These are phyloP conservation scores for Rhinoraja longicauda DNA, from an alignment of 2,797 vertebrate species.

Conservation along the genomic window DNA sequence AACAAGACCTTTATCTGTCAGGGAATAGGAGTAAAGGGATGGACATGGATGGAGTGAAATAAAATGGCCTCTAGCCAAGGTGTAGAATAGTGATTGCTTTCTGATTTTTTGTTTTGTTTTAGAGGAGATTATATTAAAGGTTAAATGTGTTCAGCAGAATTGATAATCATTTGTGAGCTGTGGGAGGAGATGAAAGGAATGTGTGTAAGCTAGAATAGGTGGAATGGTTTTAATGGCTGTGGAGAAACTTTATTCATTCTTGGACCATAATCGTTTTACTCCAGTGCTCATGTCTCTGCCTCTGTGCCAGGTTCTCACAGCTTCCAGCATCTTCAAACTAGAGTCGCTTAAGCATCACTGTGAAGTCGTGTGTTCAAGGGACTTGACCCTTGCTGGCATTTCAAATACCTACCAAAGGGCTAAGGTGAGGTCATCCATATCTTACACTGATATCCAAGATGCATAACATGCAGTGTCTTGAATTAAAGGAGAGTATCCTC, in stretches of 20 bases:
- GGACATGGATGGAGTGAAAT: background rate
- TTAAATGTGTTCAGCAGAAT: background rate
- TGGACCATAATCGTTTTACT: background rate
- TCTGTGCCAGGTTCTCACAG: conserved; percentile 40
- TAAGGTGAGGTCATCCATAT: conserved; percentile 37
- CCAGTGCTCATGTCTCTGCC: background rate
- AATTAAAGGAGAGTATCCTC: background rate
- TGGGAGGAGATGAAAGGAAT: background rate
- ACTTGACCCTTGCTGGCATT: conserved; percentile 31
- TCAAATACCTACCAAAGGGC: conserved; percentile 38
- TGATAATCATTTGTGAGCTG: background rate
- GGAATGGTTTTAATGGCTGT: background rate
- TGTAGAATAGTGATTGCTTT: background rate
- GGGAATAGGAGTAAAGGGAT: background rate
- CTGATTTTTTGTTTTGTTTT: background rate
- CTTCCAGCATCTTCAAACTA: conserved; percentile 39
- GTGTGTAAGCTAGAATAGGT: no score
- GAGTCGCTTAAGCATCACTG: conserved; percentile 40
- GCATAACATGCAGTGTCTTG: no score
- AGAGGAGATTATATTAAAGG: background rate
- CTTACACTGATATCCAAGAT: background rate
- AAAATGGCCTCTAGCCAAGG: no score
- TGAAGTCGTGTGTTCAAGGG: conserved; percentile 40
- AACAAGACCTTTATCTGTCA: no score
- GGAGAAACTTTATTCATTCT: background rate